Base-by-base conservation (phyloP, 2,888 invertebrate species). In the Diaphora mendica region DNA sequence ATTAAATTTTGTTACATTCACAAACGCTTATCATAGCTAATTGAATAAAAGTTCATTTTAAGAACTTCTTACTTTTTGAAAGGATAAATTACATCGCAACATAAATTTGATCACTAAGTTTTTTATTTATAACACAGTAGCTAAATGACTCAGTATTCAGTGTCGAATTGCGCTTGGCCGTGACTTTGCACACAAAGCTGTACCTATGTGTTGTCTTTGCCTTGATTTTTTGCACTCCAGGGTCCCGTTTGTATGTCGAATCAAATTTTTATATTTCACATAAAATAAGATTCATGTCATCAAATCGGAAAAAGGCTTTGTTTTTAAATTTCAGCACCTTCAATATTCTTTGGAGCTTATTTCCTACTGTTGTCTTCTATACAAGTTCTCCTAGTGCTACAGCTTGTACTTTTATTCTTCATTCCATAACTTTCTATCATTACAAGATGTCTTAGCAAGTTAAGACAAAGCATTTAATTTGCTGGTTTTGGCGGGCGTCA, bases 151-250 rank as follows among this genome's bases (percentile, higher is more conserved):
- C 81, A 82, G 76, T 75, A 26, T 55, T 42, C 66, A 72, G 48
- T 64, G 44, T 68, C 73, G 73, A 73, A 79, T 77, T 76, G 76
- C 76, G 82, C 78, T 72, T 78, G 83, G 77, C 88, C 88, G 79
- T 88, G 86, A 87, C 86, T 86, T 72, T 69, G 78, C 83, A 77
- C 82, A 86, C 87, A 86, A 86, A 86, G 72, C 75, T 74, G 73
- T 66, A n/a, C n/a, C n/a, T n/a, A 76, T 73, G 72, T 71, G 83
- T 79, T 82, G 80, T 78, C 79, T 85, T 85, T 74, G 77, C 80
- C 65, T 85, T 84, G 78, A 74, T 75, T 83, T 82, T 86, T 87
- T 84, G 77, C 42, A 48, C 3, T 15, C 8, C 76, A 64, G 81
- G 72, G 77, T 75, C 78, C 81, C 70, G 73, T 71, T 64, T 64